Evolutionary conservation across 2,888 invertebrate genomes (phyloP).

Genomic region (Oligia strigilis): DNA sequence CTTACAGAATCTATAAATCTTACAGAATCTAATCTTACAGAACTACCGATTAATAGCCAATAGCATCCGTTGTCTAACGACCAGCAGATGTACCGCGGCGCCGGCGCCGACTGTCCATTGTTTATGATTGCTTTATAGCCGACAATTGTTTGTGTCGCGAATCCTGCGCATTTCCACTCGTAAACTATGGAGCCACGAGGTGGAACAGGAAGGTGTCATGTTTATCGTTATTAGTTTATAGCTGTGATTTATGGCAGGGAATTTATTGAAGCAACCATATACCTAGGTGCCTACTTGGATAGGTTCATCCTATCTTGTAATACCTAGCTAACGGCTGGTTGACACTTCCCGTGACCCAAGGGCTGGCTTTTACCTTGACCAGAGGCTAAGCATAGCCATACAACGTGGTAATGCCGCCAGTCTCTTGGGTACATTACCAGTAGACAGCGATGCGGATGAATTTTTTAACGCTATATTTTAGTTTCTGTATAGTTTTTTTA

Average conservation of each 20-base stretch:
- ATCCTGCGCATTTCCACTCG: conserved; percentile 61
- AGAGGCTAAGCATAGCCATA: too few relatives aligned
- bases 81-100: conserved; percentile 73
- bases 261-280: conserved; percentile 1
- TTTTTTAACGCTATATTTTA: too few relatives aligned
- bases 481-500: too few relatives aligned
- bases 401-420: too few relatives aligned
- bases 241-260: conserved; percentile 29
- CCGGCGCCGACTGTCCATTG: conserved; percentile 77
- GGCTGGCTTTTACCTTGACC: too few relatives aligned
- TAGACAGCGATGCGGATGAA: too few relatives aligned
- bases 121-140: conserved; percentile 69
- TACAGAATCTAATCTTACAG: conserved; percentile 7
- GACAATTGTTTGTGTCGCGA: conserved; percentile 62
- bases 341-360: too few relatives aligned
- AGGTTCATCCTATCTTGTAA: not conserved
- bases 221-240: conserved; percentile 35
- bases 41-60: conserved; percentile 44
- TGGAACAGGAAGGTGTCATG: conserved; percentile 42
- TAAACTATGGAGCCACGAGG: conserved; percentile 47
- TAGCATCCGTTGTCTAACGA: conserved; percentile 57
- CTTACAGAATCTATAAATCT: not conserved
- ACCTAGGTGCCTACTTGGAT: not conserved
- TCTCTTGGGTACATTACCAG: too few relatives aligned
- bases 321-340: not conserved